Conservation (phyloP, 2,797 vertebrate species). For the Microctenopoma steveboyesi region DNA sequence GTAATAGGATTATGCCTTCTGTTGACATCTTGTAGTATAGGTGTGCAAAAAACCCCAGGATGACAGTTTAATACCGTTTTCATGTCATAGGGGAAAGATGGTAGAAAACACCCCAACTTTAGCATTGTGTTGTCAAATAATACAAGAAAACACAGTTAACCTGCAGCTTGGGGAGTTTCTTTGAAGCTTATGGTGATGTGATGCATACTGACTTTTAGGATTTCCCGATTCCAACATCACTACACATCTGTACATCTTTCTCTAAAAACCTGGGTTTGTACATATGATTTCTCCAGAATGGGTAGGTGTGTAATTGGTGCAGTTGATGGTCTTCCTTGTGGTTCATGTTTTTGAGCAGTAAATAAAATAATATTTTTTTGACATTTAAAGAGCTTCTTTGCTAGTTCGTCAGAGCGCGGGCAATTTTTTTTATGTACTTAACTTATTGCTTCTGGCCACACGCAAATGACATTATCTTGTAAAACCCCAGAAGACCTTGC, state of each 20-base stretch:
- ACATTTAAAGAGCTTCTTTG: too few species aligned
- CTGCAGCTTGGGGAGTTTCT: slow-evolving; percentile 17
- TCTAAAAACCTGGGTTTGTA: too few species aligned
- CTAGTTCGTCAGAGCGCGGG: too few species aligned
- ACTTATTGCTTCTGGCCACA: too few species aligned
- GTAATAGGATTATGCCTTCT: slow-evolving; percentile 57
- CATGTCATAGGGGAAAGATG: slow-evolving; percentile 41
- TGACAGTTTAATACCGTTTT: slow-evolving; percentile 64
- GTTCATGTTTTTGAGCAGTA: too few species aligned
- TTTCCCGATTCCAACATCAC: slow-evolving; percentile 21
- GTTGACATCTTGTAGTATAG: slow-evolving; percentile 63
- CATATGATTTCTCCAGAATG: too few species aligned
- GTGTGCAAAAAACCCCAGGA: slow-evolving; percentile 61
- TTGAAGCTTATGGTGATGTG: slow-evolving; percentile 35
- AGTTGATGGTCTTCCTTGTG: too few species aligned
- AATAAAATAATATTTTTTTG: too few species aligned
- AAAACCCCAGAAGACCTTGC: too few species aligned
- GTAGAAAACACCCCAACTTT: slow-evolving; percentile 22
- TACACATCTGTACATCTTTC: not conserved
- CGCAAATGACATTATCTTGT: too few species aligned
- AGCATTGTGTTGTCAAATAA: slow-evolving; percentile 15
- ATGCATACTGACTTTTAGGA: slow-evolving; percentile 39
- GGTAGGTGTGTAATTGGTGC: too few species aligned
- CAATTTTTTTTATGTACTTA: too few species aligned
- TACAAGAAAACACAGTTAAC: slow-evolving; percentile 34